Base-by-base conservation (phyloP, 2,113 vertebrate genomes). In the Erinaceus europaeus region DNA sequence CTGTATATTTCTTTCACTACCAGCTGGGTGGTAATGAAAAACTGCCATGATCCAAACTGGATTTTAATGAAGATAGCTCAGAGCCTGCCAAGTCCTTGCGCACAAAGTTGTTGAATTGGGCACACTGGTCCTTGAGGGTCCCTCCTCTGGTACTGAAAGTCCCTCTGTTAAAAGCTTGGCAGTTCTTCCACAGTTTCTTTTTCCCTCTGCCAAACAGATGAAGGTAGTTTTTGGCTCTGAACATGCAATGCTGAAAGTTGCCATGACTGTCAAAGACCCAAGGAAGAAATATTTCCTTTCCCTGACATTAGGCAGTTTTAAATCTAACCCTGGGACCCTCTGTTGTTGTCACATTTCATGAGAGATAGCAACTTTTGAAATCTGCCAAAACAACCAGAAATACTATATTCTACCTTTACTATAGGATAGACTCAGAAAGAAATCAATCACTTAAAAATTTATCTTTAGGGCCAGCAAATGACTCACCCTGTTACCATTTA, bases 1-100 rank as follows among this genome's bases (percentile, higher is more conserved):
- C 55, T 89, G 1, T 36, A 82, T 83, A 14, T 59, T 83, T 80
- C 55, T 12, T 48, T 10, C 42, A 23, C 85, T 90, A 68, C 44
- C 25, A 64, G 36, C 84, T 90, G 82, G 29, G 42, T 68, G 75
- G 17, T 5, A 46, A 59, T 84, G 88, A 88, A 79, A 75, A 17
- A 44, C 13, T 82, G 13, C 50, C 76, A 80, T 61, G 46, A 86
- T 94, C 90, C 73, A 94, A 95, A 83, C 64, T 93, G 68, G 89
- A 74, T 86, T 94, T 94, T 95, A 93, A 94, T 90, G 90, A 95
- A 72, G 76, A 86, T 68, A 52, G 52, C 36, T 75, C 29, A 27
- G 27, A 65, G 32, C 17, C 84, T 93, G 73, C 90, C 90, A 96
- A 91, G 85, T 84, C 72, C 38, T 87, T 82, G 75, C 44, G 18